Percentiles rank a stretch among this genome's conserved stretches.
These are phyloP conservation scores for Nemoura dubitans DNA, from an alignment of 2,888 invertebrate species.

Conservation along the genomic window DNA sequence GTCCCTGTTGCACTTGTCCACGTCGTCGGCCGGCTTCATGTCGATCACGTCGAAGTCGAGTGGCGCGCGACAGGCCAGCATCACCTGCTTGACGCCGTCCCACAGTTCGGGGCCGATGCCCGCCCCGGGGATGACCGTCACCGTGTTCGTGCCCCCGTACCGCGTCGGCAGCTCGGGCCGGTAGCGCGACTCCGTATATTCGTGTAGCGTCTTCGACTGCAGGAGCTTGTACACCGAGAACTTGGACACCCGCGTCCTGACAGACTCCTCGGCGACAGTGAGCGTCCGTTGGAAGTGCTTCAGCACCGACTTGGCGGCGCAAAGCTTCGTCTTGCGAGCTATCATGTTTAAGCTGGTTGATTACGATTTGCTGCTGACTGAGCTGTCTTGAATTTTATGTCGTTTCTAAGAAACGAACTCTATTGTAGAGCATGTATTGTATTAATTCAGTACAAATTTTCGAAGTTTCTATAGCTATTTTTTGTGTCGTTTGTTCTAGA, in stretches of 20 bases:
- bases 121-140: constrained; percentile 54
- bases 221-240: not conserved
- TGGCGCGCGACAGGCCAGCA: constrained; percentile 55
- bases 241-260: not conserved
- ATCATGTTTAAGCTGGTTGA: too few relatives aligned
- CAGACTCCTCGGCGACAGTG: not conserved
- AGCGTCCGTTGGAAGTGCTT: not conserved
- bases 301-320: not conserved
- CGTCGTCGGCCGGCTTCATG: constrained; percentile 25
- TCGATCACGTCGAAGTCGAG: constrained; percentile 57
- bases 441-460: too few relatives aligned
- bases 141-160: constrained; percentile 51
- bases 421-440: too few relatives aligned
- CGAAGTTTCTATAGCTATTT: too few relatives aligned
- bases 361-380: too few relatives aligned
- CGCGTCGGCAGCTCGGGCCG: not conserved
- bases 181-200: not conserved
- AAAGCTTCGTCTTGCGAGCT: too few relatives aligned
- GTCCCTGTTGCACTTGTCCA: constrained; percentile 47
- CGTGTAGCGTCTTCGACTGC: not conserved
- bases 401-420: too few relatives aligned
- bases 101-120: constrained; percentile 58
- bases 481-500: too few relatives aligned
- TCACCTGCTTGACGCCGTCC: constrained; percentile 55
- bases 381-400: too few relatives aligned